These are phyloP conservation scores for Pristionchus fissidentatus DNA, from an alignment of 2,888 invertebrate genomes.

Conservation along the genomic window DNA sequence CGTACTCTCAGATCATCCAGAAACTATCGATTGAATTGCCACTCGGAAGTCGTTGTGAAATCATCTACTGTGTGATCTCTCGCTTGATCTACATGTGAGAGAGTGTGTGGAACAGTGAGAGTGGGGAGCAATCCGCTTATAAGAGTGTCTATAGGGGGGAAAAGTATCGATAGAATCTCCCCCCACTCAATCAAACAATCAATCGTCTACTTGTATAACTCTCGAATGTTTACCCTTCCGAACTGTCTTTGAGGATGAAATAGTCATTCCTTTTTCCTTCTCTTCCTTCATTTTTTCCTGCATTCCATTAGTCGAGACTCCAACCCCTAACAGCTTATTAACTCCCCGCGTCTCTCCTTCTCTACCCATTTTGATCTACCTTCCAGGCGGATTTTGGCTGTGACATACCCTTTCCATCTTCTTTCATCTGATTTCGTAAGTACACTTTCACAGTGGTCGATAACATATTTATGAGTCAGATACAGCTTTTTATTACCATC, in stretches of 20 bases:
- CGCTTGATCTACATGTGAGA: neutral
- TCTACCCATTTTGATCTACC: neutral
- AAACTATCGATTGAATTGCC: neutral
- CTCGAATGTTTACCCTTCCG: conserved; percentile 31
- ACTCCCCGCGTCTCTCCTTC: neutral
- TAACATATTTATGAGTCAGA: conserved; percentile 24
- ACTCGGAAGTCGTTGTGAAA: neutral
- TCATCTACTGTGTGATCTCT: neutral
- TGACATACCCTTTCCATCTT: conserved; percentile 19
- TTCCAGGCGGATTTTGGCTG: too few species aligned
- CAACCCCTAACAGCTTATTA: conserved; percentile 5
- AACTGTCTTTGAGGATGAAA: neutral
- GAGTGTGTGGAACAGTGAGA: neutral
- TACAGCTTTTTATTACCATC: conserved; percentile 35
- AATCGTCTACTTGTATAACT: conserved; percentile 37
- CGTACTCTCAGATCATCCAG: neutral
- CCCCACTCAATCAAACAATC: conserved; percentile 33
- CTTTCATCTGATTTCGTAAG: neutral
- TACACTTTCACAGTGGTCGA: neutral
- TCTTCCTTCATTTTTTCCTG: neutral
- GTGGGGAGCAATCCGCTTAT: conserved; percentile 25
- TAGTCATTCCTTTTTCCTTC: neutral
- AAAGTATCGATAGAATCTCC: conserved; percentile 37
- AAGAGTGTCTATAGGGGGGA: conserved; percentile 21
- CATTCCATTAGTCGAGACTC: conserved; percentile 5